Evolutionary conservation across 2,797 vertebrate genomes (phyloP), one percentile per base, ranked within the genome.

Genomic region (Pachyuromys duprasi): DNA sequence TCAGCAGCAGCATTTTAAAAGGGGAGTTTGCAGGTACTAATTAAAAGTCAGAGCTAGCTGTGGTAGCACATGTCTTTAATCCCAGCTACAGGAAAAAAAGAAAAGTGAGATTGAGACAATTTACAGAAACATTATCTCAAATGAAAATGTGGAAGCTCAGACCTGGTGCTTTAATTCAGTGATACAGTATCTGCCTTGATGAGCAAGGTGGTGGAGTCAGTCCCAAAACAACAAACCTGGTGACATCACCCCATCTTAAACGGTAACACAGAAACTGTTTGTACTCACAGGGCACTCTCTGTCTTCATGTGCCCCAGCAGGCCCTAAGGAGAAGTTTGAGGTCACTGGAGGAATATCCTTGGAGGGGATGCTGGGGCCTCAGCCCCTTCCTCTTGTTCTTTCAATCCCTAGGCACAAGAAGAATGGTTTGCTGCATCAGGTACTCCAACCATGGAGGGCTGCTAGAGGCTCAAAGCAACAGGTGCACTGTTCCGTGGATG

Each of bases 221-320:
- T 75, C 72, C 39, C n/a, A n/a, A 31, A 33, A n/a, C 39, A 53
- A 53, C 42, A 69, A 86, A 14, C 36, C 20, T n/a, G 36, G 75
- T 45, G 13, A 76, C 31, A 57, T 91, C 1, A 4, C 2, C 17
- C 1, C 24, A 2, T 26, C 55, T 45, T 45, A 31, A n/a, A 31
- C 62, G 36, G 28, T 0, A 49, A 24, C 36, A 26, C 39, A 88
- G 87, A 84, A 22, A 18, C 39, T 28, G 18, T 39, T 20, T 22
- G 0, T 1, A 0, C 4, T 22, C 1, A 24, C 14, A n/a, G 22
- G 39, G 9, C 28, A 22, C 22, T 15, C n/a, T 18, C 14, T 3
- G 2, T 5, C 45, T 20, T 49, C 33, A 5, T 53, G 31, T 3
- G 17, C 63, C 72, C 33, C 12, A 24, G 18, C 7, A 2, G 24